Evolutionary conservation across 2,797 vertebrate species (phyloP).

Genomic region (Chelonia mydas): DNA sequence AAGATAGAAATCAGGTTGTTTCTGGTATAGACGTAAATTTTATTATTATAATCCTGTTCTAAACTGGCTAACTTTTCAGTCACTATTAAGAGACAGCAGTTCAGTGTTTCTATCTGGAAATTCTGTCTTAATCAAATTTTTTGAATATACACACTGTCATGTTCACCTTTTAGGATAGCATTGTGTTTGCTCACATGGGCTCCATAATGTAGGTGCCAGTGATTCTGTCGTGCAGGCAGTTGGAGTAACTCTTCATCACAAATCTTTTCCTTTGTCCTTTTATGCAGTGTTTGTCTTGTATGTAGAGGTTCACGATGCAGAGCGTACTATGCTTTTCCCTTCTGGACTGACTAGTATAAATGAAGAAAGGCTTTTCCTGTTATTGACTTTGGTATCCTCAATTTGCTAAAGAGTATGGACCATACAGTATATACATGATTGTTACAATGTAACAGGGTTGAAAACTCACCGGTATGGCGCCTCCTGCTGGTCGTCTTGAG

Average conservation of each 20-base stretch:
- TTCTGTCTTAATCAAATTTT: not conserved
- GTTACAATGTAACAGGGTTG: not conserved
- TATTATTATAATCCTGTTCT: not conserved
- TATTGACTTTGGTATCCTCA: not conserved
- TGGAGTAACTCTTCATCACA: not conserved
- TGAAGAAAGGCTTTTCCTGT: not conserved
- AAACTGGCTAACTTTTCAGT: not conserved
- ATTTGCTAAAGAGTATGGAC: not conserved
- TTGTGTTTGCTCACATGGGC: not conserved
- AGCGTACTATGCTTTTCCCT: not conserved
- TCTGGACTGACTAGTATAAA: not conserved
- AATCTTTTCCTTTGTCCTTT: not conserved
- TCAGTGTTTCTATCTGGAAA: not conserved
- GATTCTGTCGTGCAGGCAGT: not conserved
- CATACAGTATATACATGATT: not conserved
- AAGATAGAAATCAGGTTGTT: too few relatives aligned
- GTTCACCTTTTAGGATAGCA: not conserved
- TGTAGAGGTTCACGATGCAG: not conserved
- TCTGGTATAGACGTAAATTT: too few relatives aligned
- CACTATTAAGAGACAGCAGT: accelerated
- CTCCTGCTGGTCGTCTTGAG: too few relatives aligned
- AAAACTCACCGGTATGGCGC: too few relatives aligned
- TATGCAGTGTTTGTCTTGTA: not conserved
- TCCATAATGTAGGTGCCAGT: not conserved
- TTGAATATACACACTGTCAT: not conserved